Base-by-base conservation (phyloP, 2,113 vertebrate genomes). In the Puffinus mauretanicus region DNA sequence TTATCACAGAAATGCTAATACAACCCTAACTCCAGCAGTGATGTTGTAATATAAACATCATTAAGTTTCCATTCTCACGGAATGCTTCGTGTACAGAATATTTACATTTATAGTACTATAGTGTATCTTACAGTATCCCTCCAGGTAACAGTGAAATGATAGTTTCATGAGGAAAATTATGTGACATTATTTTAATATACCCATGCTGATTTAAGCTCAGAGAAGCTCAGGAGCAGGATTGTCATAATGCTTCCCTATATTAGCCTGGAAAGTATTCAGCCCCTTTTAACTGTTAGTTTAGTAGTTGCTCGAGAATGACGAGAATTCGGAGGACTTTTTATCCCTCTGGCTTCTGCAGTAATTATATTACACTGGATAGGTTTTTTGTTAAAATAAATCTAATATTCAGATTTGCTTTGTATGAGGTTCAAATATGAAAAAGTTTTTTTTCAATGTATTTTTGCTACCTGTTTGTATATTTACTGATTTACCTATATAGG, bases 61-160 rank as follows among this genome's bases (percentile, higher is more conserved):
- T 97, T 97, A 97, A 96, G 83, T 91, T 95, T 90, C 93, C 81
- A 78, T 97, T 97, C 90, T 97, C 81, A 83, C 12, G 86, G 95
- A 97, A 95, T 49, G 6, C 82, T 97, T 86, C 81, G 66, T 94
- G 71, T 96, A 96, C 91, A 88, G 95, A 94, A 95, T 97, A 97
- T 98, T 97, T 97, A 98, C 97, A 97, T 97, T 97, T 96, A 94
- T 95, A 96, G 93, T 93, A 86, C 58, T 96, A 87, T 75, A 84
- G 87, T 65, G 84, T 96, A 84, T 95, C 92, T 96, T 94, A 94
- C 77, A 88, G 75, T 91, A 93, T 97, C 65, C 94, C 97, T 97
- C 86, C 93, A 97, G 97, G 96, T 97, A 97, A 96, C 64, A 96
- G 54, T 6, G 52, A 97, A 96, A 93, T 94, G 89, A 93, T 92